Evolutionary conservation across 1,140 invertebrate species (phyloP), one percentile per base, ranked within the genome.

Genomic region (Paramacrobiotus metropolitanus): DNA sequence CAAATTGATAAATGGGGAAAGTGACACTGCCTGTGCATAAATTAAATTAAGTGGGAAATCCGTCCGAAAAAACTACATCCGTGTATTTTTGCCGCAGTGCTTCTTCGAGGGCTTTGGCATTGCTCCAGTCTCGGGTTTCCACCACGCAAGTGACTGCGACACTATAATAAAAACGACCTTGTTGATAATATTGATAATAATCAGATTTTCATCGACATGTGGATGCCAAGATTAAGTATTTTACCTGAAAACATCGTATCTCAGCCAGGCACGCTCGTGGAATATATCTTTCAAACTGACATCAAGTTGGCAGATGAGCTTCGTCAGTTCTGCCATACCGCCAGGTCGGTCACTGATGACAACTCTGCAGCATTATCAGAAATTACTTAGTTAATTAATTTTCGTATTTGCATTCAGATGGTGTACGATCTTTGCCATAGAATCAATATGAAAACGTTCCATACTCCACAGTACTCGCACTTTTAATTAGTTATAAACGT

Each of bases 211-310:
- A 40, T n/a, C n/a, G n/a, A n/a, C n/a, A n/a, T n/a, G n/a, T n/a
- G n/a, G n/a, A n/a, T n/a, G n/a, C n/a, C n/a, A n/a, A n/a, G n/a
- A n/a, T n/a, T n/a, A n/a, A n/a, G 34, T n/a, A n/a, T n/a, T n/a
- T 40, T 55, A 55, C 48, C 83, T 82, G 70, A 88, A 91, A 20
- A 93, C 82, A 71, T 94, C 87, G 1, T 80, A 80, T 31, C 80
- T 80, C 18, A 94, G 78, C 88, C 89, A 94, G 2, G 89, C 87
- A 62, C 89, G 76, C 71, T 93, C 89, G 71, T 93, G 89, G 71
- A 87, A 83, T 61, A 94, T 88, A 68, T 93, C 88, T 72, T 93
- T 93, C 60, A 94, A 88, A 40, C 85, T 87, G 2, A 88, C 87
- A 1, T 87, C 88, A 29, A 83, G 75, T 2, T 79, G 78, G 0